Conservation (phyloP, 2,888 invertebrate genomes). For the Tenthredo mesomela region DNA sequence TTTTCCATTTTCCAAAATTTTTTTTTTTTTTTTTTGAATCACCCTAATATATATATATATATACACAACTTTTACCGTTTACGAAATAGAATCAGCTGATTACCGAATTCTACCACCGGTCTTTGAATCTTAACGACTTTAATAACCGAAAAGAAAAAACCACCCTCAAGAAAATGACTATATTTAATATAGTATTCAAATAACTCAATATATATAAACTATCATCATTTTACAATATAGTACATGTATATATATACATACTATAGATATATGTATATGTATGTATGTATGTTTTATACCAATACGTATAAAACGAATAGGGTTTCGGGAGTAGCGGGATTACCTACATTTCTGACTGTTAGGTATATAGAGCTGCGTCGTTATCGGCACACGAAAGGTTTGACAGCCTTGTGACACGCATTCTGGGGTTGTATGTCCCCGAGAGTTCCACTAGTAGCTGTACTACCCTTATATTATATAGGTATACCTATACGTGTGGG, state of each 20-base stretch:
- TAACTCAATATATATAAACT: neutral
- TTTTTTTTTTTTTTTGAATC: too few species aligned
- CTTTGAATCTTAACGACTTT: neutral
- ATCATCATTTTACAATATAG: neutral
- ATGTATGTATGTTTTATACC: neutral
- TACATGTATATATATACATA: neutral
- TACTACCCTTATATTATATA: slow-evolving; percentile 38
- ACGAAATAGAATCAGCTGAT: neutral
- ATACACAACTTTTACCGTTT: neutral
- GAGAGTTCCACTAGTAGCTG: neutral
- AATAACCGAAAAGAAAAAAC: neutral
- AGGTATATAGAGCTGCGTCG: slow-evolving; percentile 40
- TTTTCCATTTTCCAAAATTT: too few species aligned
- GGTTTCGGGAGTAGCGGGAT: slow-evolving; percentile 19
- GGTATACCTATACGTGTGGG: neutral
- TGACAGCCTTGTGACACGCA: slow-evolving; percentile 53
- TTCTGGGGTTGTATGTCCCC: slow-evolving; percentile 50
- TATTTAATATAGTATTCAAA: neutral
- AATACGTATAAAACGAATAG: slow-evolving; percentile 8
- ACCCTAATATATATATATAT: neutral
- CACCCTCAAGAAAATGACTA: neutral
- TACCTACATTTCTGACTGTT: slow-evolving; percentile 44
- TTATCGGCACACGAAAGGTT: slow-evolving; percentile 52
- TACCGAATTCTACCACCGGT: neutral
- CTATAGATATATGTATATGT: neutral